phyloP scores from a whole-genome alignment of 2,797 vertebrate genomes.

The Darevskia mixta region DNA sequence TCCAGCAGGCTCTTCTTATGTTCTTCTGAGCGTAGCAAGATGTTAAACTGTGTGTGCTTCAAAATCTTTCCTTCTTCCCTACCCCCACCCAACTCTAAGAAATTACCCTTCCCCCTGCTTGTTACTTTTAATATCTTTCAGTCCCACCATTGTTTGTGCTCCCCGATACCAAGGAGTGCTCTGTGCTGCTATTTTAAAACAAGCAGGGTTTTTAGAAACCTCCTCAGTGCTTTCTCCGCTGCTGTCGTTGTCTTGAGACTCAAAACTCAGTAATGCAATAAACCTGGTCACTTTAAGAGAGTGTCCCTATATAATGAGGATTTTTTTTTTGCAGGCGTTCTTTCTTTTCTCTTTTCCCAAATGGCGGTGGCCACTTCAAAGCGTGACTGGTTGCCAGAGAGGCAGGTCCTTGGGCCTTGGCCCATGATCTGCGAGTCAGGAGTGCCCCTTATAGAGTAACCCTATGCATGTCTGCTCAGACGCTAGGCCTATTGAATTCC shows the following conservation, averaged over 20 bases:
- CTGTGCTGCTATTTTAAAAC: conserved; percentile 81
- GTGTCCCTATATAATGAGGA: conserved; percentile 70
- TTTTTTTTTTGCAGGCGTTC: conserved; percentile 65
- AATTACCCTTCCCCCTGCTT: conserved; percentile 77
- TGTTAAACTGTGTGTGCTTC: conserved; percentile 74
- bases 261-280: conserved; percentile 81
- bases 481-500: neutral
- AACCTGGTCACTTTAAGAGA: conserved; percentile 72
- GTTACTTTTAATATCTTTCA: conserved; percentile 76
- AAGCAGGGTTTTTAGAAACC: conserved; percentile 76
- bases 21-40: conserved; percentile 62
- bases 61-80: conserved; percentile 82
- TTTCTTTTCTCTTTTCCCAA: conserved; percentile 63
- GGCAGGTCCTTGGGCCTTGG: neutral
- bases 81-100: conserved; percentile 46
- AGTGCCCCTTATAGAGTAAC: neutral
- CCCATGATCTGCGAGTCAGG: too few relatives aligned
- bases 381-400: neutral
- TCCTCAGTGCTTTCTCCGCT: conserved; percentile 74
- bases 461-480: neutral
- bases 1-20: too few relatives aligned
- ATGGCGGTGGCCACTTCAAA: conserved; percentile 56
- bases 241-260: conserved; percentile 58
- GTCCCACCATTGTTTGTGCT: conserved; percentile 75
- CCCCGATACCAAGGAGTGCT: conserved; percentile 74